Percentiles rank a stretch among this genome's conserved stretches.
Evolutionary conservation across 2,797 vertebrate genomes (phyloP).

Genomic region (Nasua narica): DNA sequence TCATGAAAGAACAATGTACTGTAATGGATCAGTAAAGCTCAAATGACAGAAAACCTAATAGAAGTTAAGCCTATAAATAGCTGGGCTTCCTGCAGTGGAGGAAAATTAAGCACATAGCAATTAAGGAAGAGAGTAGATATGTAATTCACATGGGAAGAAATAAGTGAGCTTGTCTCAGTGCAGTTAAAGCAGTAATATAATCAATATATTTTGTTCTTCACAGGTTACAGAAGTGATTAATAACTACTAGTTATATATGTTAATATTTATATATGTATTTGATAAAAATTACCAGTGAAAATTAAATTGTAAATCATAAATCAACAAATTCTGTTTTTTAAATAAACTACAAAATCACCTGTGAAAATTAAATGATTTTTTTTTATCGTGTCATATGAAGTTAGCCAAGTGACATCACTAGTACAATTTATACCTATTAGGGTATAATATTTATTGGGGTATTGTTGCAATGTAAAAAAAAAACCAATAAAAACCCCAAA

Average conservation of each 20-base stretch:
- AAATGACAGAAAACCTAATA: conserved; percentile 39
- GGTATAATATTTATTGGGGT: background rate
- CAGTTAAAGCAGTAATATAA: background rate
- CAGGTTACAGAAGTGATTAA: background rate
- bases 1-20: background rate
- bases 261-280: background rate
- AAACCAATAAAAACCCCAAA: background rate
- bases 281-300: conserved; percentile 1
- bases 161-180: background rate
- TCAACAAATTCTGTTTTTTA: background rate
- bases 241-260: background rate
- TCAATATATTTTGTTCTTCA: background rate
- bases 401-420: background rate
- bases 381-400: background rate
- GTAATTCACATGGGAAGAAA: background rate
- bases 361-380: background rate
- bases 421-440: background rate
- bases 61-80: background rate
- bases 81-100: background rate
- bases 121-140: conserved; percentile 15
- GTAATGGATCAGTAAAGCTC: background rate
- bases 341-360: background rate
- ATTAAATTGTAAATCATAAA: background rate
- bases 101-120: background rate
- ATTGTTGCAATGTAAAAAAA: background rate